Evolutionary conservation across 2,797 vertebrate species (phyloP), one percentile per base, ranked within the genome.

Genomic region (Myotis vivesi): DNA sequence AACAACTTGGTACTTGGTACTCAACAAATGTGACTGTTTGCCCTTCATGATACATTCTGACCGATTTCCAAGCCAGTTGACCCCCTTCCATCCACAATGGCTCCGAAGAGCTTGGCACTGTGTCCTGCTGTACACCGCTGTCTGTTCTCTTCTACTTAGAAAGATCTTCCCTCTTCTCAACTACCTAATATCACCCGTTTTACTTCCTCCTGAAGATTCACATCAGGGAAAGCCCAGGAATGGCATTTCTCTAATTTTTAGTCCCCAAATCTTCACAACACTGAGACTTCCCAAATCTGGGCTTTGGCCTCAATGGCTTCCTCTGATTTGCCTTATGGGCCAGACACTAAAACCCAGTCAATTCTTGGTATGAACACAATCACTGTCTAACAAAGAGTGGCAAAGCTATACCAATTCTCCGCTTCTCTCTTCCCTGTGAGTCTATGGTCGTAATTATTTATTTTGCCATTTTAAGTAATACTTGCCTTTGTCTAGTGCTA

Each of bases 401-500:
- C 76, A 85, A 51, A 92, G 49, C 46, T 71, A 46, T 64, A n/a
- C 71, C 41, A 91, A 11, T 68, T 46, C 77, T 92, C 76, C 11
- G 44, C 77, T 89, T 89, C 38, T 89, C 49, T 81, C 57, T 49
- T 71, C 51, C 72, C 77, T 93, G 77, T 83, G 69, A 95, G 57
- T 88, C 71, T 86, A 38, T 33, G 12, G n/a, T 55, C 66, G 69
- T 80, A 87, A 72, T 91, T 88, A 95, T 87, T 96, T 92, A 92
- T 76, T 97, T 94, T 96, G 25, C 69, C 55, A 95, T 89, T 95
- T 95, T 92, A 89, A 90, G 91, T 94, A 96, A 89, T 57, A 83
- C 73, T 92, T 72, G 46, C 64, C 46, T 93, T 95, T 95, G 69
- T 88, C 79, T 53, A 57, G 64, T 55, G 38, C 57, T 85, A 89